Evolutionary conservation across 2,113 vertebrate species (phyloP).

Genomic region (Phyllopteryx taeniolatus): DNA sequence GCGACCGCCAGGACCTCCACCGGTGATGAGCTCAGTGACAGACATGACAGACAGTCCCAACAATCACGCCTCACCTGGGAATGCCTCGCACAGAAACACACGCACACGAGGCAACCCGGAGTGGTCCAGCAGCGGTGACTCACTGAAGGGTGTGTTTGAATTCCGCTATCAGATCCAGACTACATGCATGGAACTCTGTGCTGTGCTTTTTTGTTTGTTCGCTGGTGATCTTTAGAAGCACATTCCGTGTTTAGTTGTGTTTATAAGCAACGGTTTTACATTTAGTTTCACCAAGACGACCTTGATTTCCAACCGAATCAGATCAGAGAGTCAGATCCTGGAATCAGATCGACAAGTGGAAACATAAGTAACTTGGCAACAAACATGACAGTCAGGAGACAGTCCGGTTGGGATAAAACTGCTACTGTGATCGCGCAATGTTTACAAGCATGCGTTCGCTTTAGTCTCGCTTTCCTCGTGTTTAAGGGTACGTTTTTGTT

Average conservation of each 20-base stretch:
- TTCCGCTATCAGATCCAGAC: slow-evolving; percentile 45
- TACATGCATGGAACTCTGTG: neutral
- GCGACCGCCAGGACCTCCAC: slow-evolving; percentile 7
- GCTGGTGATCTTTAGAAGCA: neutral
- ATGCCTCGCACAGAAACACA: slow-evolving; percentile 24
- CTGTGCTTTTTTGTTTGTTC: slow-evolving; percentile 11
- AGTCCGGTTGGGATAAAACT: neutral
- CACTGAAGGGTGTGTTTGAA: slow-evolving; percentile 22
- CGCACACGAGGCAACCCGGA: slow-evolving; percentile 5
- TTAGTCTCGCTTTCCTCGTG: too few relatives aligned
- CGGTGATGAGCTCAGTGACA: slow-evolving; percentile 32
- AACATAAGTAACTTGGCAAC: neutral
- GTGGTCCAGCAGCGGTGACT: slow-evolving; percentile 33
- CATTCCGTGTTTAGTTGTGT: slow-evolving; percentile 5
- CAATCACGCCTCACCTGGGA: slow-evolving; percentile 52
- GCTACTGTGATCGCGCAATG: too few relatives aligned
- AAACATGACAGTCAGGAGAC: neutral
- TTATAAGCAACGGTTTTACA: slow-evolving; percentile 2
- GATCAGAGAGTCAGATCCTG: neutral
- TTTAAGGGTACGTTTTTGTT: too few relatives aligned
- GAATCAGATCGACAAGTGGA: neutral
- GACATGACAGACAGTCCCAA: slow-evolving; percentile 34
- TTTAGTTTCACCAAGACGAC: slow-evolving; percentile 7
- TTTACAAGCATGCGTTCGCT: too few relatives aligned
- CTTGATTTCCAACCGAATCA: neutral